Evolutionary conservation across 2,113 vertebrate species (phyloP).

Genomic region (Cynocephalus volans): DNA sequence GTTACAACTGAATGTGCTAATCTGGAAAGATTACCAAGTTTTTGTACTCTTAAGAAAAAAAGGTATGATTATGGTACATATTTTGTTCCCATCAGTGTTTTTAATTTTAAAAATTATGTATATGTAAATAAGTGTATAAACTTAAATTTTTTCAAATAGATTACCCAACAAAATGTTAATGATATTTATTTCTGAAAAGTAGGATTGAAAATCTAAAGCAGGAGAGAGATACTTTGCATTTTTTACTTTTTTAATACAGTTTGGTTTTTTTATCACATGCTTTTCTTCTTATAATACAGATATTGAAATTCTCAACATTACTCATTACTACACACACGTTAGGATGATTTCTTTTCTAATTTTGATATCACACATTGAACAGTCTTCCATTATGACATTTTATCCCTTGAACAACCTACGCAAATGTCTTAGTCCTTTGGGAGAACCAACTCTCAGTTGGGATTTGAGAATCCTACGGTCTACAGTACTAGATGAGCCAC

Average conservation of each 20-base stretch:
- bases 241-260: neutral
- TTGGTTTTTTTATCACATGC: neutral
- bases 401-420: neutral
- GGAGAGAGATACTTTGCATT: neutral
- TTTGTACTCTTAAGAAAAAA: slow-evolving; percentile 1
- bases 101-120: neutral
- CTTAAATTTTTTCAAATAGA: slow-evolving; percentile 13
- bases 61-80: neutral
- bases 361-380: neutral
- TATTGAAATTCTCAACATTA: neutral
- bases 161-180: neutral
- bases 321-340: neutral
- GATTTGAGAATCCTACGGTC: neutral
- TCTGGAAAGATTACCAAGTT: neutral
- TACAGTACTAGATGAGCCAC: neutral
- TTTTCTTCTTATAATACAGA: slow-evolving; percentile 8
- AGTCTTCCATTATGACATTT: neutral
- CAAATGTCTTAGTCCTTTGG: neutral
- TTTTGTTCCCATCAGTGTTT: slow-evolving; percentile 24
- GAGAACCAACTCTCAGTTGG: neutral
- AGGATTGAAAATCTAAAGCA: neutral
- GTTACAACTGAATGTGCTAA: neutral
- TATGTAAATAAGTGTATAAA: neutral
- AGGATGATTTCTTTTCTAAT: slow-evolving; percentile 42
- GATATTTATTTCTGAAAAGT: slow-evolving; percentile 46